phyloP scores from a whole-genome alignment of 2,888 invertebrate genomes.

The Steinernema hermaphroditum region DNA sequence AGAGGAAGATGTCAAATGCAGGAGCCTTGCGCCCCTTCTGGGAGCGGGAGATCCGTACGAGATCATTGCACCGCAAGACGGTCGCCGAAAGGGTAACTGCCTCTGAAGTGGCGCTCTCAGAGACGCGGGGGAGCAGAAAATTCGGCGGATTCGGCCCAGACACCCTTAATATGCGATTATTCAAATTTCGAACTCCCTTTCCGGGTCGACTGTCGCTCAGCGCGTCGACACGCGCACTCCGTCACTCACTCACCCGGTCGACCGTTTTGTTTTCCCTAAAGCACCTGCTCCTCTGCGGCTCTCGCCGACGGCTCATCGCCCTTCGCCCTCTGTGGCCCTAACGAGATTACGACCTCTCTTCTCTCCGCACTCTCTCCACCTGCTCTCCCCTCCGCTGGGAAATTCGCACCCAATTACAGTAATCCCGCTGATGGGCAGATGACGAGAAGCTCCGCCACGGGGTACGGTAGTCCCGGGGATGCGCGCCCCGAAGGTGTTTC shows the following conservation, averaged over 20 bases:
- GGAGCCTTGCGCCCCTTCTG: constrained; percentile 3
- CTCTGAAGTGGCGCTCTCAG: constrained; percentile 11
- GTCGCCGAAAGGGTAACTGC: neutral
- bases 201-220: neutral
- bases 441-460: neutral
- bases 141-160: neutral
- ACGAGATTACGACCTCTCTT: constrained; percentile 14
- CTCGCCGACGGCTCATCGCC: constrained; percentile 19
- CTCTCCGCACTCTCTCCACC: constrained; percentile 17
- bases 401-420: constrained; percentile 29
- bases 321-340: constrained; percentile 23
- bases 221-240: neutral
- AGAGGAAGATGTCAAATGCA: constrained; percentile 10
- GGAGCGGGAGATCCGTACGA: too few species aligned
- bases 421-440: constrained; percentile 11
- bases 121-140: neutral
- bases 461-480: neutral
- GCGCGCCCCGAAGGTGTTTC: neutral
- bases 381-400: constrained; percentile 29
- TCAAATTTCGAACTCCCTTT: neutral
- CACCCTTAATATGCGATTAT: neutral
- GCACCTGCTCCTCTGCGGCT: constrained; percentile 11
- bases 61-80: too few species aligned
- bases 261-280: constrained; percentile 26
- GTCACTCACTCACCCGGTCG: constrained; percentile 20